Percentiles rank a stretch among this genome's conserved stretches.
phyloP scores from a whole-genome alignment of 2,888 invertebrate species.

The Cerceris rybyensis region DNA sequence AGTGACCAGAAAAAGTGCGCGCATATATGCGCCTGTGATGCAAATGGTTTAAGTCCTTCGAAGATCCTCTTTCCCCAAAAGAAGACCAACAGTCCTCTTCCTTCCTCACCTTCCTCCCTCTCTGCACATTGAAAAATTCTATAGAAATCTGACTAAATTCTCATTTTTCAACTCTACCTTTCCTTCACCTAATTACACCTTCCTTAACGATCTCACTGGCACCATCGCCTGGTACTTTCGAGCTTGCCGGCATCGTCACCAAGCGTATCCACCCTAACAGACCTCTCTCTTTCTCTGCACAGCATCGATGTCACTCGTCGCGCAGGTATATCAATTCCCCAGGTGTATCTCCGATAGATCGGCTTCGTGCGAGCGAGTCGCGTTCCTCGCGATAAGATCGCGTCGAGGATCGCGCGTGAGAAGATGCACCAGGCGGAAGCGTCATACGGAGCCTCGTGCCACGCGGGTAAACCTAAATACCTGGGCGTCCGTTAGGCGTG shows the following conservation, averaged over 20 bases:
- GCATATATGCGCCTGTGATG: no score
- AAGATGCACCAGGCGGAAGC: conserved; percentile 67
- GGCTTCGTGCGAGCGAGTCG: conserved; percentile 46
- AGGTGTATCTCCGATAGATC: neutral
- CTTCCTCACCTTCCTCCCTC: no score
- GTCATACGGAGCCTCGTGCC: conserved; percentile 40
- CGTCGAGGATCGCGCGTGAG: conserved; percentile 50
- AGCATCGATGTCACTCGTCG: neutral
- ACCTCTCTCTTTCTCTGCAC: neutral
- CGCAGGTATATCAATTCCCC: neutral
- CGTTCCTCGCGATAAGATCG: conserved; percentile 58
- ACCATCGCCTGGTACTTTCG: no score
- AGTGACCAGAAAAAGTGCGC: no score
- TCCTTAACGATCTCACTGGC: no score
- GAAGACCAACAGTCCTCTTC: no score
- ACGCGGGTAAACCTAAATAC: conserved; percentile 64
- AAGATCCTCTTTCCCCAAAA: no score
- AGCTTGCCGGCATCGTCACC: neutral
- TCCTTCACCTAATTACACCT: no score
- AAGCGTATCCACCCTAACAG: neutral
- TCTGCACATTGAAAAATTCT: no score
- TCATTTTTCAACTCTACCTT: no score
- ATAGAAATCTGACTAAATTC: no score
- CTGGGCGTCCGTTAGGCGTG: conserved; percentile 57
- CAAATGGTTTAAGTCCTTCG: no score